Evolutionary conservation across 1,140 invertebrate genomes (phyloP), one percentile per base, ranked within the genome.

Genomic region (Tenebrio molitor): DNA sequence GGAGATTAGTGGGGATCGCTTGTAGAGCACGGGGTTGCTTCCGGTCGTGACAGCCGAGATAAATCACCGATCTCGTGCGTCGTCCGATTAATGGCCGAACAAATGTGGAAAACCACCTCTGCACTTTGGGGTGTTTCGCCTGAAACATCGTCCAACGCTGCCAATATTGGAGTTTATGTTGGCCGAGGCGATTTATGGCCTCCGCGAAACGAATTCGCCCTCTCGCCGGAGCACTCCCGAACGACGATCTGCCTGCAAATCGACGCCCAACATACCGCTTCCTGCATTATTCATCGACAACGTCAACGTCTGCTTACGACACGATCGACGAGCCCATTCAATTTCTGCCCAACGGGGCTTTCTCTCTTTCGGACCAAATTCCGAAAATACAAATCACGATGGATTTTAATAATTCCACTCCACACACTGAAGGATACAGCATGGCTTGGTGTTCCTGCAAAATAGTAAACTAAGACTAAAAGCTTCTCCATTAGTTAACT

Each of bases 41-140:
- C 78, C 80, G 79, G 78, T 75, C 79, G 69, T 80, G 81, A 81
- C 81, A 80, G 74, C 41, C 42, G 44, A 78, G 77, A 78, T 82
- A 82, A 82, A 81, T 82, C 81, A 82, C 79, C 80, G 69, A 71
- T 69, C 64, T 76, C 68, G 72, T 65, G 71, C 44, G 71, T 73
- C 74, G 73, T 41, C 73, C 80, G 80, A 82, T 82, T 81, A 82
- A 82, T 82, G 80, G 75, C 64, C 77, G 77, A 78, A 80, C 80
- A 82, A 82, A 81, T 82, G 81, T 77, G 77, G 77, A 81, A 81
- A 81, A 81, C 79, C 78, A 78, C 77, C 79, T 78, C 72, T 75
- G 75, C 72, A 72, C 72, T 73, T 71, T 76, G 68, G 69, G 72
- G 50, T 50, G 69, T 73, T 72, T 58, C 75, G 25, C 23, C 53